phyloP scores from a whole-genome alignment of 2,888 invertebrate species.

The Cantharis flavilabris region DNA sequence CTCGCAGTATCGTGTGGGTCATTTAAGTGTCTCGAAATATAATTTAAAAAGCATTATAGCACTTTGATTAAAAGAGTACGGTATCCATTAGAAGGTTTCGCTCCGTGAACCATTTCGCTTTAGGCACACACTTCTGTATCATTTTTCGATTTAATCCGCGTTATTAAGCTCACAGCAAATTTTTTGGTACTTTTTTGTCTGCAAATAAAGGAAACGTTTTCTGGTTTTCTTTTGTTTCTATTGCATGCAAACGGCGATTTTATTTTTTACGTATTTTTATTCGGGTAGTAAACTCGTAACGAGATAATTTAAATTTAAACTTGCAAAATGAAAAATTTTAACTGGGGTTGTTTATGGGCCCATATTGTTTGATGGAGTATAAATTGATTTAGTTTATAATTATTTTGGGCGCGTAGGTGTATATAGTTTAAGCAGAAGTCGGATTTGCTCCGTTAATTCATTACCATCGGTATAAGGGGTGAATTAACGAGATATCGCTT shows the following conservation, averaged over 20 bases:
- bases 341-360: background rate
- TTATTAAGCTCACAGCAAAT: background rate
- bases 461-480: background rate
- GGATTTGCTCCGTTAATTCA: background rate
- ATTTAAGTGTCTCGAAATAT: constrained; percentile 17
- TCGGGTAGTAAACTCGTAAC: background rate
- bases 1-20: constrained; percentile 7
- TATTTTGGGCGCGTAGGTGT: background rate
- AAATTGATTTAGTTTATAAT: background rate
- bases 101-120: constrained; percentile 7
- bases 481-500: background rate
- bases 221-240: background rate
- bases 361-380: background rate
- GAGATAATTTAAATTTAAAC: background rate
- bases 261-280: background rate
- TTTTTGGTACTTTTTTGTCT: background rate
- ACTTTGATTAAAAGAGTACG: constrained; percentile 18
- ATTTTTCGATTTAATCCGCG: background rate
- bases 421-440: background rate
- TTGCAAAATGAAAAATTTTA: background rate
- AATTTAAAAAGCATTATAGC: constrained; percentile 12
- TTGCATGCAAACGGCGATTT: background rate
- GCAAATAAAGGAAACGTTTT: background rate
- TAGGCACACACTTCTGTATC: constrained; percentile 1
- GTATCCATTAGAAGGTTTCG: constrained; percentile 17